Percentiles rank a stretch among this genome's conserved stretches.
These are phyloP conservation scores for Clarias magur DNA, from an alignment of 2,113 vertebrate species.

Conservation along the genomic window DNA sequence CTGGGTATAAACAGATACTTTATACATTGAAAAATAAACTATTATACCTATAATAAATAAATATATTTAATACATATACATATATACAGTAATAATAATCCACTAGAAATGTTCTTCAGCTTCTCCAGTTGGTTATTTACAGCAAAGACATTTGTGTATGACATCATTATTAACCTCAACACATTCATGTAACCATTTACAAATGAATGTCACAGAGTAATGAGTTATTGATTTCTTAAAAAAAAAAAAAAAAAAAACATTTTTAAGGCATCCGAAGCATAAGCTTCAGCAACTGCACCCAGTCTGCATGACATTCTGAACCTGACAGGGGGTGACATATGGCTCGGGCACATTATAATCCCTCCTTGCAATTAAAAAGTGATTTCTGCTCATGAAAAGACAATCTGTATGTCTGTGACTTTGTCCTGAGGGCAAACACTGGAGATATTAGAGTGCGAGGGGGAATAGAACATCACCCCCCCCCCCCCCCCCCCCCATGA, in stretches of 20 bases:
- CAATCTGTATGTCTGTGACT: slow-evolving; percentile 30
- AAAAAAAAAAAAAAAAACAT: not conserved
- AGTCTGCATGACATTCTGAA: not conserved
- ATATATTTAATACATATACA: no score
- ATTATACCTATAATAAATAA: no score
- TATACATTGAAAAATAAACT: not conserved
- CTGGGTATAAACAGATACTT: not conserved
- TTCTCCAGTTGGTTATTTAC: not conserved
- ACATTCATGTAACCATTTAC: not conserved
- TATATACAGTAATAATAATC: no score
- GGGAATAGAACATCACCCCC: not conserved
- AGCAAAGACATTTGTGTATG: not conserved
- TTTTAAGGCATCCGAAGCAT: not conserved
- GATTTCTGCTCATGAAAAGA: slow-evolving; percentile 24
- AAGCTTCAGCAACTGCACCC: not conserved
- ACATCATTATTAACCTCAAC: not conserved
- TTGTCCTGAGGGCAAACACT: slow-evolving; percentile 37
- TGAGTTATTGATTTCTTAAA: not conserved
- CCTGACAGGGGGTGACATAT: not conserved
- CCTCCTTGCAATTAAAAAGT: slow-evolving; percentile 31
- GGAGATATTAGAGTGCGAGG: not conserved
- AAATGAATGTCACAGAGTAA: not conserved
- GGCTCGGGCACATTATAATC: not conserved
- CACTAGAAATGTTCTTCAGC: not conserved
- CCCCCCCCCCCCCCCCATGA: not conserved